Conservation (phyloP, 2,113 vertebrate species). For the Pygoscelis antarcticus region DNA sequence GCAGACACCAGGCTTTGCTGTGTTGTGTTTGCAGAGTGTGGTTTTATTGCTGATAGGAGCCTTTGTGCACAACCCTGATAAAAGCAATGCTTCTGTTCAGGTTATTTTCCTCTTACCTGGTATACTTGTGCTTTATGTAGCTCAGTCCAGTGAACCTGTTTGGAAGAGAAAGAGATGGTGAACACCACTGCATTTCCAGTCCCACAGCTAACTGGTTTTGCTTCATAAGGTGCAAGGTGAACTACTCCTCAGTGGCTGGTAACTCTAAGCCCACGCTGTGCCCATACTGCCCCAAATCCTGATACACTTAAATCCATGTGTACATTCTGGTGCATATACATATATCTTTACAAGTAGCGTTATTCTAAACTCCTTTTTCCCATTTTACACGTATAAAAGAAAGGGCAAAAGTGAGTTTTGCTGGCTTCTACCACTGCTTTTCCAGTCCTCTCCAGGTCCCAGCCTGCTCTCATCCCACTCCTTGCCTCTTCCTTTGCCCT, state of each 20-base stretch:
- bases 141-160: not conserved
- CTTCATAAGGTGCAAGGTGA: not conserved
- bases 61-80: not conserved
- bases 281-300: not conserved
- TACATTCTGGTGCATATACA: not conserved
- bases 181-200: not conserved
- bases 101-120: not conserved
- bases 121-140: not conserved
- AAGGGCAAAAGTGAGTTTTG: not conserved
- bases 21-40: not conserved
- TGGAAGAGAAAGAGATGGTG: not conserved
- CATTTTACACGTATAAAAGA: accelerated
- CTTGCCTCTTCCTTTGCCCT: not conserved
- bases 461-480: not conserved
- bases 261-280: not conserved
- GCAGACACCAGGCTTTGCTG: not conserved
- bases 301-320: not conserved
- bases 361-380: not conserved
- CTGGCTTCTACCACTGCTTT: not conserved
- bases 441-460: not conserved
- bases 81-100: not conserved
- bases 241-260: not conserved
- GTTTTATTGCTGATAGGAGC: not conserved
- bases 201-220: not conserved
- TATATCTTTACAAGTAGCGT: not conserved